phyloP scores from a whole-genome alignment of 2,113 vertebrate species.

The Pycnonotus jocosus region DNA sequence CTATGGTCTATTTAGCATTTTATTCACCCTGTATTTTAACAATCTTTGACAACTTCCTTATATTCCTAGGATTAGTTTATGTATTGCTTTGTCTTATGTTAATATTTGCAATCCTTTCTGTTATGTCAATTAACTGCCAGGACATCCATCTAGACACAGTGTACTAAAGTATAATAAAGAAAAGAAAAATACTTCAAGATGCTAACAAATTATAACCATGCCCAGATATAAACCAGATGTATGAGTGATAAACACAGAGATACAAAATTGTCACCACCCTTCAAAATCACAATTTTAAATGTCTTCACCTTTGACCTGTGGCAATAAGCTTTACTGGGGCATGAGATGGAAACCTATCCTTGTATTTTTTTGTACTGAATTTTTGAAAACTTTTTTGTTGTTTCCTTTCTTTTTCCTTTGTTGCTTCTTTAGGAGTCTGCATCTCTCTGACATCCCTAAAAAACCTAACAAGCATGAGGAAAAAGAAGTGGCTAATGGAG shows the following conservation, averaged over 20 bases:
- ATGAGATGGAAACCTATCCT: background rate
- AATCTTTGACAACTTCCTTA: constrained; percentile 24
- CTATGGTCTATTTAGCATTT: background rate
- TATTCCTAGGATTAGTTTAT: constrained; percentile 22
- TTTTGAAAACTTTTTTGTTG: background rate
- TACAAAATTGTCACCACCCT: constrained; percentile 54
- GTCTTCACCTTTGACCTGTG: constrained; percentile 27
- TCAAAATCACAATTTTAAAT: constrained; percentile 48
- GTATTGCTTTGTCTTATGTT: constrained; percentile 32
- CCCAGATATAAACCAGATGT: constrained; percentile 57
- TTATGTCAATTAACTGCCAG: constrained; percentile 44
- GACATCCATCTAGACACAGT: constrained; percentile 17
- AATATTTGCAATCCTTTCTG: constrained; percentile 46
- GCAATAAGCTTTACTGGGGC: background rate
- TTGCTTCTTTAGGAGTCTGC: background rate
- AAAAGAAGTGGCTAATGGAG: background rate
- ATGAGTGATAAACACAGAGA: constrained; percentile 57
- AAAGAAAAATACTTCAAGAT: constrained; percentile 66
- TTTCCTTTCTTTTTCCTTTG: background rate
- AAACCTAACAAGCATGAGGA: background rate
- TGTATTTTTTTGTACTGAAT: background rate
- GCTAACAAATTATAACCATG: constrained; percentile 47
- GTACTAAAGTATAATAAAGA: constrained; percentile 32
- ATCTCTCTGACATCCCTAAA: background rate
- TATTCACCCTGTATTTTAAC: background rate